Evolutionary conservation across 2,888 invertebrate species (phyloP).

Genomic region (Pristionchus mayeri): DNA sequence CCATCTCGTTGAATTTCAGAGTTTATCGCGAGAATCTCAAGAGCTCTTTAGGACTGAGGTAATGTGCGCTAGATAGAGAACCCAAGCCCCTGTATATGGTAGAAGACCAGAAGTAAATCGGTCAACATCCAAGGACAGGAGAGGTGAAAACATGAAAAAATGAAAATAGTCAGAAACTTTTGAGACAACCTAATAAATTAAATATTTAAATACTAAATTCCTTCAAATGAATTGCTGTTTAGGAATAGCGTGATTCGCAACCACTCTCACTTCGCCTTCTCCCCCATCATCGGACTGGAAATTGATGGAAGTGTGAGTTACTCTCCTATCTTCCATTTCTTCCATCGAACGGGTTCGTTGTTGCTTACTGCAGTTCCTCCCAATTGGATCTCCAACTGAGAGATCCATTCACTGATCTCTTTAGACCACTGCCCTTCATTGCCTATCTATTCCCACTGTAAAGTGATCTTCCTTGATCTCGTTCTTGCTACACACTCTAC

Average conservation of each 20-base stretch:
- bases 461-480: background rate
- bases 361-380: background rate
- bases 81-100: too few relatives aligned
- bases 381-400: background rate
- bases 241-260: background rate
- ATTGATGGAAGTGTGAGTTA: background rate
- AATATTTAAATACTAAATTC: too few relatives aligned
- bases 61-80: too few relatives aligned
- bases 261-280: conserved; percentile 13
- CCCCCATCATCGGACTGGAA: conserved; percentile 23
- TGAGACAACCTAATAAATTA: too few relatives aligned
- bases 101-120: too few relatives aligned
- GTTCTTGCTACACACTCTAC: background rate
- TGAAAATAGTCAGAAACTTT: too few relatives aligned
- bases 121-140: too few relatives aligned
- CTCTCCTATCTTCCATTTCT: background rate
- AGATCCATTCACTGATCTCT: background rate
- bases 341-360: background rate
- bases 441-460: background rate
- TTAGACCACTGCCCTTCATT: background rate
- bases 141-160: too few relatives aligned
- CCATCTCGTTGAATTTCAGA: too few relatives aligned
- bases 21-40: too few relatives aligned
- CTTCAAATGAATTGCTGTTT: background rate
- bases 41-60: too few relatives aligned